Evolutionary conservation across 2,113 vertebrate species (phyloP).

Genomic region (Heterotis niloticus): DNA sequence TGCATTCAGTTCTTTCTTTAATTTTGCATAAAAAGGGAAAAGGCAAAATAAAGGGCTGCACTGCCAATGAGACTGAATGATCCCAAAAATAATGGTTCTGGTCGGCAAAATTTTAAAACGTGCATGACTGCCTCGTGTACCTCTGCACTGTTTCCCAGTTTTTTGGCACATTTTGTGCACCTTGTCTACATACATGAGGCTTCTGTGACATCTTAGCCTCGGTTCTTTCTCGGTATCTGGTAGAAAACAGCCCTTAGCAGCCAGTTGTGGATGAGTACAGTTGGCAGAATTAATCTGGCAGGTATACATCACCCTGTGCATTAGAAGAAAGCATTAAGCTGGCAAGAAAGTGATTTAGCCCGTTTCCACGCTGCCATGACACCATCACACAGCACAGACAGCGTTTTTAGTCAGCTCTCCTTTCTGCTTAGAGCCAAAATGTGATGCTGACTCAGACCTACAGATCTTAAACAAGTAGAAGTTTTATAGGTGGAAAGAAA

Average conservation of each 20-base stretch:
- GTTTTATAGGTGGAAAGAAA: slow-evolving; percentile 11
- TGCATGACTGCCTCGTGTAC: too few relatives aligned
- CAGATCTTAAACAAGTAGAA: slow-evolving; percentile 5
- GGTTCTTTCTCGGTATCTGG: neutral
- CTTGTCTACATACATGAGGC: too few relatives aligned
- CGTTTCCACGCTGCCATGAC: slow-evolving; percentile 17
- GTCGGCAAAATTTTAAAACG: too few relatives aligned
- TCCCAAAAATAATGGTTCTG: too few relatives aligned
- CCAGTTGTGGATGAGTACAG: slow-evolving; percentile 18
- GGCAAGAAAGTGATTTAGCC: slow-evolving; percentile 7
- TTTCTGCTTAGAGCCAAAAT: slow-evolving; percentile 13
- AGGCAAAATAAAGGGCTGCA: too few relatives aligned
- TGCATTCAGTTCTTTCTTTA: too few relatives aligned
- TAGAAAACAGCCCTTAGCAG: slow-evolving; percentile 3
- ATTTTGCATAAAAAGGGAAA: too few relatives aligned
- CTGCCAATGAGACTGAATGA: too few relatives aligned
- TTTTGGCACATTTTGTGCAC: too few relatives aligned
- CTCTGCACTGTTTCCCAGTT: too few relatives aligned
- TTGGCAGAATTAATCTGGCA: neutral
- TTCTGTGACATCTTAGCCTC: neutral
- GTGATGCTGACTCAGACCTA: slow-evolving; percentile 12
- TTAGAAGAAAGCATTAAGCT: slow-evolving; percentile 6
- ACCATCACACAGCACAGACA: slow-evolving; percentile 6
- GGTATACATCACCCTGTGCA: slow-evolving; percentile 12
- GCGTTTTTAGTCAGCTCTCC: slow-evolving; percentile 17